Evolutionary conservation across 1,140 invertebrate genomes (phyloP), one percentile per base, ranked within the genome.

Genomic region (Ectropis grisescens): DNA sequence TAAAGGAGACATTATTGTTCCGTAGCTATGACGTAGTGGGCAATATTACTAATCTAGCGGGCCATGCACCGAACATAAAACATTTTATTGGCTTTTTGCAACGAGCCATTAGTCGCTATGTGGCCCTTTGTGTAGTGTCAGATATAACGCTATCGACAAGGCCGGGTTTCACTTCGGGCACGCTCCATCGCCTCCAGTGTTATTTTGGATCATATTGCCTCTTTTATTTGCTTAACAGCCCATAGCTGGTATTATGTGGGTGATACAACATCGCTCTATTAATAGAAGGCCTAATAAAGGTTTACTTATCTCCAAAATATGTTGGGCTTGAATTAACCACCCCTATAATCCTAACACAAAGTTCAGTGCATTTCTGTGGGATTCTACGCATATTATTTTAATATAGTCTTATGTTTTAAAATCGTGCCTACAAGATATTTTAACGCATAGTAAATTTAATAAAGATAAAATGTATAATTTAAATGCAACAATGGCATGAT

Each of bases 1-100:
- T 32, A 33, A 23, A 37, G 15, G 16, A 13, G 16, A 14, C 30
- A 15, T 38, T 32, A 13, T 32, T 22, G 37, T 29, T 33, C 11
- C 29, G 25, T 6, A 24, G 37, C 38, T 44, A 44, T 12, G 10
- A 34, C 41, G 30, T 44, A 44, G 41, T 31, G 23, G 16, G 26
- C 25, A 8, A 19, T 19, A 19, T 57, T 37, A 34, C 24, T 61
- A 51, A 55, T 47, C 48, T 40, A 30, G 34, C 29, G 25, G 40
- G 35, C 37, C 30, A 42, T 50, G 45, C 45, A 51, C 26, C 25
- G 29, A 37, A 49, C 45, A 48, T 64, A 53, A 61, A 58, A 41
- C 11, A 33, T 47, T 67, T 58, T 65, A 68, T 57, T 55, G 48
- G 34, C 41, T 64, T 61, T 56, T 55, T 48, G 45, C 49, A 47